These are phyloP conservation scores for Phalacrocorax aristotelis DNA, from an alignment of 2,113 vertebrate genomes.

Conservation along the genomic window DNA sequence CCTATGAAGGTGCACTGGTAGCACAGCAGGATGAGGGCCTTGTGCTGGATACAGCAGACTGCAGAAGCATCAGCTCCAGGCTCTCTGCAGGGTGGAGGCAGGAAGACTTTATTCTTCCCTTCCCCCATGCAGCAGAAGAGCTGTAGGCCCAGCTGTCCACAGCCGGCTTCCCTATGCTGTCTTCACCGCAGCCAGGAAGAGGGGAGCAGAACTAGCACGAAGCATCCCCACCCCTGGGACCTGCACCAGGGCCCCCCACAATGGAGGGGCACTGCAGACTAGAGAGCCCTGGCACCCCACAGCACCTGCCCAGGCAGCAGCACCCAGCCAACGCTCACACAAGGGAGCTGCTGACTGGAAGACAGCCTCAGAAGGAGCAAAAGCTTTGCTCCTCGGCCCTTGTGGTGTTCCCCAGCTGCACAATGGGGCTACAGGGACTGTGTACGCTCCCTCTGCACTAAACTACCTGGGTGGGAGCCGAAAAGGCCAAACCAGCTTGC, in stretches of 20 bases:
- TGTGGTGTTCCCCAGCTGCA: neutral
- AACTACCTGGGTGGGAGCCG: neutral
- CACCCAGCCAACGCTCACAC: neutral
- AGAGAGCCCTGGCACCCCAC: neutral
- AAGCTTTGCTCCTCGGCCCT: neutral
- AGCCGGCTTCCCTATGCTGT: neutral
- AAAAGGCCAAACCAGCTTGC: neutral
- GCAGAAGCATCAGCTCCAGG: neutral
- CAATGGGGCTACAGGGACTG: rapidly evolving
- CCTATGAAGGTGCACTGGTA: neutral
- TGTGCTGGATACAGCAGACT: neutral
- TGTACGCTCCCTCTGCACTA: neutral
- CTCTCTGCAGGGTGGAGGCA: neutral
- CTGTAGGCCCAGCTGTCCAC: conserved; percentile 13
- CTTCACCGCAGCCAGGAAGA: neutral
- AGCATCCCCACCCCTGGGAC: neutral
- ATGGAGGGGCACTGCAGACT: neutral
- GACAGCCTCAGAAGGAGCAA: neutral
- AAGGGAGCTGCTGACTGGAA: neutral
- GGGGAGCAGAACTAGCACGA: neutral
- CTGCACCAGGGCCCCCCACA: neutral
- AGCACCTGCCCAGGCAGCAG: neutral
- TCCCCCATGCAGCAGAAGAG: neutral
- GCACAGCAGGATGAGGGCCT: neutral
- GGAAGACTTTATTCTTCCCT: neutral